Conservation (phyloP, 2,797 vertebrate species). For the Chrysocyon brachyurus region DNA sequence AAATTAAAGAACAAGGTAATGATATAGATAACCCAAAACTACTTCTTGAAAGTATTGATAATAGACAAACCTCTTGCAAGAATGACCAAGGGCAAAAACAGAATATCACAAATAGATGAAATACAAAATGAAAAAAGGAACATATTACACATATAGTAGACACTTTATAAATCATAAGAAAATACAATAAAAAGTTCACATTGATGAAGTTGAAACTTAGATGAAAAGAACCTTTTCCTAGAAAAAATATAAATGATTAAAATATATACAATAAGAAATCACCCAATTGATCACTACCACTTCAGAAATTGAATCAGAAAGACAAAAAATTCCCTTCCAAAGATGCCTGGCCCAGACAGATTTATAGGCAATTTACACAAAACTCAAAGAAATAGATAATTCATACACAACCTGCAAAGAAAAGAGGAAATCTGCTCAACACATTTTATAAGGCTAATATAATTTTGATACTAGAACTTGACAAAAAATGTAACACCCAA, state of each 20-base stretch:
- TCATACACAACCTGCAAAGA: neutral
- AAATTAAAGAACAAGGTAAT: constrained; percentile 42
- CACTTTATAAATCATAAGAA: constrained; percentile 55
- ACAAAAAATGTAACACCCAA: neutral
- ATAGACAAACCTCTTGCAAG: neutral
- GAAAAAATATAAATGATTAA: constrained; percentile 51
- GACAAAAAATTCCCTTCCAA: neutral
- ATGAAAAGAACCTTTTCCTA: constrained; percentile 20
- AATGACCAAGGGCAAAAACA: neutral
- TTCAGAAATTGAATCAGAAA: neutral
- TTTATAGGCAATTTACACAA: constrained; percentile 17
- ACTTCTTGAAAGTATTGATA: neutral
- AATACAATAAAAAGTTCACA: neutral
- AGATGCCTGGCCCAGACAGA: neutral
- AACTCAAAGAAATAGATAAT: constrained; percentile 28
- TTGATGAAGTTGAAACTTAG: neutral
- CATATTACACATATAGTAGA: neutral
- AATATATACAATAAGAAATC: constrained; percentile 25
- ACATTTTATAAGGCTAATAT: neutral
- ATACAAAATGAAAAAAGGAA: neutral
- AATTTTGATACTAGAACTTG: constrained; percentile 34
- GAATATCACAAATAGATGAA: constrained; percentile 30
- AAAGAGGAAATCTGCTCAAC: neutral
- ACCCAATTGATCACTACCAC: neutral
- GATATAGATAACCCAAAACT: neutral